Base-by-base conservation (phyloP, 2,888 invertebrate genomes). In the Drosophila quinaria region DNA sequence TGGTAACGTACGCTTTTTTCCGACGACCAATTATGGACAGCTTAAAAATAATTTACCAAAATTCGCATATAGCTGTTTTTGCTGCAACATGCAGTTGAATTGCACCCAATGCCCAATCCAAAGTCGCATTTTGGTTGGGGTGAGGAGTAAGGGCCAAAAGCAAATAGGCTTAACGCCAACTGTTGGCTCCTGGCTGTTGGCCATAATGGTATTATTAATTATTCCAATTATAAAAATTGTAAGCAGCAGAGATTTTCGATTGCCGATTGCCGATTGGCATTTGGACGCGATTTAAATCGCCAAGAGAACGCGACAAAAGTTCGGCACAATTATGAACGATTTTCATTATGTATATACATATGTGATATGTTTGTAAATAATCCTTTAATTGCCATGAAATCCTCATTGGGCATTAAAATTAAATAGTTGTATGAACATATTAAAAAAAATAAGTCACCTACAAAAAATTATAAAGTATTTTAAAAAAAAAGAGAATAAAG, bases 201-300 rank as follows among this genome's bases (percentile, higher is more conserved):
- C 68, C 85, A 89, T 90, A 88, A 91, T 91, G 90, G 90, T 91
- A 91, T 91, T 90, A 91, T 91, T 92, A 92, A 92, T 91, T 91
- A 92, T 92, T 91, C 90, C 92, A 91, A 91, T 92, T 92, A 91
- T 91, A 90, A 83, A 89, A 87, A 85, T 80, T 78, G 72, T 89
- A 89, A 81, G 90, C 86, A 83, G 77, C 68, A 68, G 74, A 77
- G 78, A 75, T 74, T 77, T 67, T 58, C 54, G 60, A 35, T 51
- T 46, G 50, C 44, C 64, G 51, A 58, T 61, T 63, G 64, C 55
- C 78, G 67, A 67, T 73, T 69, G 67, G 63, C 79, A 47, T 66
- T 71, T 80, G 62, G 65, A 61, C 70, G 55, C 73, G 67, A 61
- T 77, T 80, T 51, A 78, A 78, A 65, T 59, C 39, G 79, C 67